These are phyloP conservation scores for Cephalopholis sonnerati DNA, from an alignment of 2,113 vertebrate species.

Conservation along the genomic window DNA sequence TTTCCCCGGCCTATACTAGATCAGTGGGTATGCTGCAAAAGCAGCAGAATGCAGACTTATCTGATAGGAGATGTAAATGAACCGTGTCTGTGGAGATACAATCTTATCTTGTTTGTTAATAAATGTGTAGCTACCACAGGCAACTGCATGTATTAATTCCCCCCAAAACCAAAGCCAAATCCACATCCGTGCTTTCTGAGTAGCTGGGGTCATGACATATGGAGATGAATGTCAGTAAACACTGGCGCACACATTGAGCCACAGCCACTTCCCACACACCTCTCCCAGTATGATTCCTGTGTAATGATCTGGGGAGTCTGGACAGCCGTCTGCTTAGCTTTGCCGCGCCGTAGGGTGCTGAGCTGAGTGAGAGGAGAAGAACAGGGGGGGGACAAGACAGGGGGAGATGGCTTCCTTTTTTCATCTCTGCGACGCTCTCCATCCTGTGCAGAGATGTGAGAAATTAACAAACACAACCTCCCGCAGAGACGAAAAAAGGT, in stretches of 20 bases:
- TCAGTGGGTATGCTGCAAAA: slow-evolving; percentile 30
- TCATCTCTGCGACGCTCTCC: slow-evolving; percentile 51
- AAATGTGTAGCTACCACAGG: slow-evolving; percentile 25
- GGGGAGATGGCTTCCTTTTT: slow-evolving; percentile 53
- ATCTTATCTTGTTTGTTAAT: slow-evolving; percentile 45
- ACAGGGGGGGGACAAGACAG: slow-evolving; percentile 38
- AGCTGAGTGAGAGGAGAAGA: slow-evolving; percentile 56
- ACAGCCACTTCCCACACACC: slow-evolving; percentile 67
- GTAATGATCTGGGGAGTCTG: slow-evolving; percentile 79
- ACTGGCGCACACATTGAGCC: slow-evolving; percentile 58
- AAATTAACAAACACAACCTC: slow-evolving; percentile 69
- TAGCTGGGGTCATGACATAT: slow-evolving; percentile 66
- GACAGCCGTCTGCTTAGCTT: slow-evolving; percentile 70
- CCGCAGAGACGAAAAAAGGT: slow-evolving; percentile 54
- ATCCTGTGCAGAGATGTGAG: slow-evolving; percentile 65
- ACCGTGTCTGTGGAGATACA: slow-evolving; percentile 5
- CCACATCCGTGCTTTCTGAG: slow-evolving; percentile 29
- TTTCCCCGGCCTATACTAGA: slow-evolving; percentile 25
- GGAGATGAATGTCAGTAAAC: slow-evolving; percentile 71
- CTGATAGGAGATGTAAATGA: slow-evolving; percentile 46
- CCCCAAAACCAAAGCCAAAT: slow-evolving; percentile 24
- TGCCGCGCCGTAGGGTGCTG: slow-evolving; percentile 55
- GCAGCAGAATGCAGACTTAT: slow-evolving; percentile 27
- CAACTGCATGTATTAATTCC: slow-evolving; percentile 1
- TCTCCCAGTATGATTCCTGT: slow-evolving; percentile 70